Base-by-base conservation (phyloP, 2,113 vertebrate genomes). In the Xenopus laevis region DNA sequence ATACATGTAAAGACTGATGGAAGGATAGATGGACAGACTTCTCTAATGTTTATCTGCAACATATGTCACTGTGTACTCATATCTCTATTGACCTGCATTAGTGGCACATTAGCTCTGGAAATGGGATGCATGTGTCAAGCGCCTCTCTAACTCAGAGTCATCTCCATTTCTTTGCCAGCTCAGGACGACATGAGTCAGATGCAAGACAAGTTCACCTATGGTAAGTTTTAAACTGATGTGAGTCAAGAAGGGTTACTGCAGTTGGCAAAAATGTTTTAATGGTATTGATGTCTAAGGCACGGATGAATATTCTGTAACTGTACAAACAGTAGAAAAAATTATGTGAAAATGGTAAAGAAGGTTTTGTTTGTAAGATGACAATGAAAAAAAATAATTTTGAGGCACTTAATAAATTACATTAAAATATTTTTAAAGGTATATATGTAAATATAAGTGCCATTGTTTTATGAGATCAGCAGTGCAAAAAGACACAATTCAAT, bases 171-270 rank as follows among this genome's bases (percentile, higher is more conserved):
- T 47, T 69, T 55, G 18, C 5, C 27, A 68, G 62, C 6, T n/a
- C 11, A 55, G 52, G 66, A 64, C 30, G 4, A 55, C 58, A 44
- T 18, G 15, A n/a, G n/a, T 10, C 17, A 62, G 9, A 53, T 61
- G n/a, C 47, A 50, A 0, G 21, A 55, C 9, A 62, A n/a, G 2
- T 76, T 76, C 30, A 20, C 13, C 58, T 76, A 76, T 76, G 73
- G 73, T 76, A 44, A 76, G 73, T 16, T 52, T 9, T 46, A n/a
- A 13, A 16, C 4, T 13, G 10, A 50, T 50, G 9, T 55, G 53
- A 16, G 53, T 55, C 3, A 12, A 15, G 52, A 15, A 7, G 6
- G 1, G 7, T 15, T 55, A 15, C 52, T 55, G 52, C 16, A 15
- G 16, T 15, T 2, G 7, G 16, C 4, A 55, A 55, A 17, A 7